Evolutionary conservation across 2,113 vertebrate genomes (phyloP), one percentile per base, ranked within the genome.

Genomic region (Hemiprocne comata): DNA sequence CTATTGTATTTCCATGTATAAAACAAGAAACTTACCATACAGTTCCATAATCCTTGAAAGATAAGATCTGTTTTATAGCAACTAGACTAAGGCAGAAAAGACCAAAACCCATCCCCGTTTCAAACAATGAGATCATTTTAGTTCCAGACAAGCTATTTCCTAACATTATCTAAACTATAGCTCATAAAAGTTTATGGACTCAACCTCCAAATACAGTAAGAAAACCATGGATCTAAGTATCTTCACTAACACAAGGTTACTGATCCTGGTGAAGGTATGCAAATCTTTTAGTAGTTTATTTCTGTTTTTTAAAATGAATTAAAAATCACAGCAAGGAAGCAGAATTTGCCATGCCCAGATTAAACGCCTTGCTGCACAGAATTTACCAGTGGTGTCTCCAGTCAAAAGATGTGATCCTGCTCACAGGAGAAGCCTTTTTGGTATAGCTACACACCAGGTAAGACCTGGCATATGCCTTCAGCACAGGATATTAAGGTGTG

Each of bases 121-220:
- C 65, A 81, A 90, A 97, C 90, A 95, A 97, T 95, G 82, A 93
- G 88, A 94, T 86, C 78, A 94, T 96, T 93, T 96, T 96, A 95
- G 92, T 81, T 96, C 76, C 88, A 95, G 94, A 96, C 88, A 78
- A 92, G 53, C 82, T 48, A 92, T 72, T 97, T 97, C 94, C 94
- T 96, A 93, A 86, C 40, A 78, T 95, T 96, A 96, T 94, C 94
- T 97, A 95, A 96, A 94, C 94, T 72, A 78, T 33, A 96, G 72
- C 92, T 97, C 95, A 93, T 97, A 95, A 96, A 96, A 93, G 21
- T 95, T 94, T 93, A 96, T 96, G 65, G 88, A 92, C 82, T 95
- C 53, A 83, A 10, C 54, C 57, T 95, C 44, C 87, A 87, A 89
- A 93, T 0, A 64, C 64, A 88, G 38, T 54, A 53, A 88, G 78